A percentile compares a stretch with the other conserved stretches of the same genome.
These are phyloP conservation scores for Chalcis sispes DNA, from an alignment of 2,888 invertebrate genomes.

Conservation along the genomic window DNA sequence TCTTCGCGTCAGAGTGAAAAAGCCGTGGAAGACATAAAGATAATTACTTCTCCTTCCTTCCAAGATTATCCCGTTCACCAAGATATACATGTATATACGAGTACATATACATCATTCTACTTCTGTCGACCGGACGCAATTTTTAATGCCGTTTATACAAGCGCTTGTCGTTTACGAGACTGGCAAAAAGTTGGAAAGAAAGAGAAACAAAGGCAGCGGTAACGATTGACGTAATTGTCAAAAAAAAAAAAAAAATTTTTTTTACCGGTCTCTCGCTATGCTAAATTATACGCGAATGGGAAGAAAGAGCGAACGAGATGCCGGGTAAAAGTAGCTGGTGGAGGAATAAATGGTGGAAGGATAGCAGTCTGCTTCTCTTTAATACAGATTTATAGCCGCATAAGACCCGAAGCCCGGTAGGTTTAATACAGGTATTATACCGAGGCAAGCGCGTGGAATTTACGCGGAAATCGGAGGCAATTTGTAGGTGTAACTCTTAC, in stretches of 20 bases:
- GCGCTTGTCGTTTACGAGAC: neutral
- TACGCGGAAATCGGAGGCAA: conserved; percentile 72
- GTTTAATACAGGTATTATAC: conserved; percentile 72
- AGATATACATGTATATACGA: too few relatives aligned
- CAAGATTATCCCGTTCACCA: conserved; percentile 18
- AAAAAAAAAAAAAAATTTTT: conserved; percentile 16
- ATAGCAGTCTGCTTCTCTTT: conserved; percentile 53
- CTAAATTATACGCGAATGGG: neutral
- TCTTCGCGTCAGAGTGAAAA: neutral
- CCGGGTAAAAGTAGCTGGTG: neutral
- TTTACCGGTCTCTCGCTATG: neutral
- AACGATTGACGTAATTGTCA: conserved; percentile 41
- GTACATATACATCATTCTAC: conserved; percentile 31
- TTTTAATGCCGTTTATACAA: conserved; percentile 35
- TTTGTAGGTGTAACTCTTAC: conserved; percentile 68
- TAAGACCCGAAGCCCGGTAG: conserved; percentile 65
- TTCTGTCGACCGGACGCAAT: conserved; percentile 13
- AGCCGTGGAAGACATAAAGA: conserved; percentile 30
- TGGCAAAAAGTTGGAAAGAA: neutral
- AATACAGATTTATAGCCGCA: conserved; percentile 73
- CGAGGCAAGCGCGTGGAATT: conserved; percentile 68
- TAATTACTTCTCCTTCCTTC: conserved; percentile 44
- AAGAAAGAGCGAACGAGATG: conserved; percentile 1
- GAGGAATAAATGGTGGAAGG: neutral
- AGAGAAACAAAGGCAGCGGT: neutral